Evolutionary conservation across 2,113 vertebrate genomes (phyloP).

Genomic region (Phaethornis superciliosus): DNA sequence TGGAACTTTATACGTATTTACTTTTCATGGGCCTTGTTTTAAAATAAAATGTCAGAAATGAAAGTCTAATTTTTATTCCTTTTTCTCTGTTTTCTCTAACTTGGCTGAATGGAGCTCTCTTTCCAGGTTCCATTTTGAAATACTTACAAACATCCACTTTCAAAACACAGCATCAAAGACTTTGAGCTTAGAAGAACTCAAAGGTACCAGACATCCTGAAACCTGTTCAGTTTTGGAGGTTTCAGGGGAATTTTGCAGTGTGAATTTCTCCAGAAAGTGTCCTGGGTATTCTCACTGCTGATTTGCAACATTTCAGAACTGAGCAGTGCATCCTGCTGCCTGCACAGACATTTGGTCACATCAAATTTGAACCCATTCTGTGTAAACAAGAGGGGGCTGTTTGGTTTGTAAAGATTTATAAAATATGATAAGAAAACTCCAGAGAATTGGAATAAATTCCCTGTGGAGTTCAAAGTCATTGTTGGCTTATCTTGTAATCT

Average conservation of each 20-base stretch:
- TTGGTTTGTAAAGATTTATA: not conserved
- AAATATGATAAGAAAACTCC: not conserved
- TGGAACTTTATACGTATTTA: not conserved
- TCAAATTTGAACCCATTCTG: not conserved
- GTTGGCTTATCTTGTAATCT: not conserved
- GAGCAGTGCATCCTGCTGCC: not conserved
- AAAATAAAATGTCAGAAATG: not conserved
- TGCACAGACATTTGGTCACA: not conserved
- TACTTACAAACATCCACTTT: not conserved
- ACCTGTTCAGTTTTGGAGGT: not conserved
- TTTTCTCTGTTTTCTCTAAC: not conserved
- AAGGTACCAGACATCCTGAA: not conserved
- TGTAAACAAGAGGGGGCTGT: constrained; percentile 1
- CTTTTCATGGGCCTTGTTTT: not conserved
- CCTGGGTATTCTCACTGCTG: not conserved
- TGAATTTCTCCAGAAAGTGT: not conserved
- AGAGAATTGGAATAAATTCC: not conserved
- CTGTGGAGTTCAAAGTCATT: not conserved
- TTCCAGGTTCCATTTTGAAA: not conserved
- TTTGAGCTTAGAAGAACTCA: not conserved
- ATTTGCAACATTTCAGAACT: not conserved
- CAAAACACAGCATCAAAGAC: not conserved
- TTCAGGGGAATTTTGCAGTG: not conserved
- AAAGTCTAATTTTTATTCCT: not conserved
- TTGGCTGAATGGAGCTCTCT: not conserved